phyloP scores from a whole-genome alignment of 2,888 invertebrate species.

The Lepidocyrtinus sp. region DNA sequence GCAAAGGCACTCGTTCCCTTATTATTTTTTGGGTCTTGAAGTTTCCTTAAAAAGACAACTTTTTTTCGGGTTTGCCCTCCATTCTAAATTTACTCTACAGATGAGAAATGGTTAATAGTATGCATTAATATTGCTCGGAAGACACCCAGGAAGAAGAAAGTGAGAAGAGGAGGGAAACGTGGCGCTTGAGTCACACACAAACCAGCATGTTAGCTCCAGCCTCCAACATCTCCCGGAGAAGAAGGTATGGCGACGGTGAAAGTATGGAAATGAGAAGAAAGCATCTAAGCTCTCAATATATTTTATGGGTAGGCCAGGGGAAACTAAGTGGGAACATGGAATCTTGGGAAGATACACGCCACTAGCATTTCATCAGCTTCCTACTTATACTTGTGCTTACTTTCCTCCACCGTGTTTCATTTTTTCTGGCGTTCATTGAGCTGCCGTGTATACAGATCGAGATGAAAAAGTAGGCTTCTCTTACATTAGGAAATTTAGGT shows the following conservation, averaged over 20 bases:
- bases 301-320: background rate
- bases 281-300: constrained; percentile 8
- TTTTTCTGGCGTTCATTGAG: constrained; percentile 9
- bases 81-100: too few relatives aligned
- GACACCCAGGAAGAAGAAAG: constrained; percentile 45
- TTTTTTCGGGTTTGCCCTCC: too few relatives aligned
- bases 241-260: background rate
- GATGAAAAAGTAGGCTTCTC: background rate
- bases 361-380: constrained; percentile 44
- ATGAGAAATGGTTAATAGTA: too few relatives aligned
- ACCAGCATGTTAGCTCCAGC: constrained; percentile 5
- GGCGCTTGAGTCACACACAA: constrained; percentile 24
- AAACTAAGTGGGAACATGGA: background rate
- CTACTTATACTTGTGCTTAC: constrained; percentile 13
- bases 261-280: background rate
- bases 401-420: constrained; percentile 9
- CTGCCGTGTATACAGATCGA: background rate
- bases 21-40: too few relatives aligned
- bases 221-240: constrained; percentile 4
- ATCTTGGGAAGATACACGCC: constrained; percentile 5
- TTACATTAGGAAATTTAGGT: constrained; percentile 21
- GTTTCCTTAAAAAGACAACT: too few relatives aligned
- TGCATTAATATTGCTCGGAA: constrained; percentile 37
- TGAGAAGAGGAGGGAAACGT: constrained; percentile 52
- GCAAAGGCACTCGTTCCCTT: too few relatives aligned